Base-by-base conservation (phyloP, 2,888 invertebrate species). In the Philereme transversata region DNA sequence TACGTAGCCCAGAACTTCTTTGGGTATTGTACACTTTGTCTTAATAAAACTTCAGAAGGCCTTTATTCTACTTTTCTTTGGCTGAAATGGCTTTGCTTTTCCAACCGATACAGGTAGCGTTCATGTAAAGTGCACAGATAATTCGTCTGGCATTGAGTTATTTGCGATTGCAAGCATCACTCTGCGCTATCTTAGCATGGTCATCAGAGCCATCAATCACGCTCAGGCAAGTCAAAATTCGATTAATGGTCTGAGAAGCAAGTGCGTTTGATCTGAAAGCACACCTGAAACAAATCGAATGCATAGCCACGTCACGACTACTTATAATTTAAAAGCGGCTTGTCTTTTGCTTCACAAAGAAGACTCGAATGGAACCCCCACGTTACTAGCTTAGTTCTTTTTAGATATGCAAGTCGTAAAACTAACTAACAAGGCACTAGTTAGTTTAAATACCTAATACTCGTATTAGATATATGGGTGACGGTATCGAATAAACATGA, bases 71-170 rank as follows among this genome's bases (percentile, higher is more conserved):
- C 50, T 9, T 43, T 47, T 48, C 10, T 51, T 40, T 22, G 10
- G 36, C 35, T 38, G 5, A 48, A 51, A 36, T 43, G 47, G 47
- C 51, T 44, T 56, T 56, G 44, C 33, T 8, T 55, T 34, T 44
- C 49, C 43, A 10, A 45, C 35, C 22, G 36, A 36, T 10, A 38
- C 8, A 52, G 41, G 38, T 43, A 56, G 35, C 47, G 38, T 51
- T 10, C 52, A 58, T 45, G 36, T 53, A 48, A 61, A 56, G 38
- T 43, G 45, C 51, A 50, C 40, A 44, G 54, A 60, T 36, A 35
- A 55, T 60, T 51, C 36, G 22, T 54, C 41, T 56, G 66, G 46
- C 57, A 56, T 45, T 55, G 49, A 48, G 51, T 46, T 60, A 62
- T 65, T 62, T 58, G 53, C 51, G 48, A 49, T 44, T 53, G 46